Conservation (phyloP, 2,888 invertebrate species). For the Pemphredon lugubris region DNA sequence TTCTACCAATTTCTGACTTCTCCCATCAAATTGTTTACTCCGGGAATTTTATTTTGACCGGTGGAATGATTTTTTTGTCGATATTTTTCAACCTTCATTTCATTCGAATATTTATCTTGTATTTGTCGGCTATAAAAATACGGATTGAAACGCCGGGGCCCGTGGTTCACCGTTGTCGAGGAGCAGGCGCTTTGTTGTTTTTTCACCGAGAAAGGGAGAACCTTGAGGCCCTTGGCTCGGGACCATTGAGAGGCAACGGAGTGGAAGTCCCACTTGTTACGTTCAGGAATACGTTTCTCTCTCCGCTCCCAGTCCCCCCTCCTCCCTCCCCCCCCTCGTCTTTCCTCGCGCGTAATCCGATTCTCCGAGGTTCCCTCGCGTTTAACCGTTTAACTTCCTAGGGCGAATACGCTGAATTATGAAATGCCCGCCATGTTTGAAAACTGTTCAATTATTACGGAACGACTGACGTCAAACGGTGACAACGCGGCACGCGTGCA, state of each 20-base stretch:
- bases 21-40: not conserved
- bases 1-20: not conserved
- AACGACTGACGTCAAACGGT: not conserved
- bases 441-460: not conserved
- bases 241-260: constrained; percentile 74
- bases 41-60: not conserved
- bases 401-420: constrained; percentile 9
- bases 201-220: constrained; percentile 65
- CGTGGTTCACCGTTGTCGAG: constrained; percentile 26
- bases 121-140: no score
- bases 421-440: not conserved
- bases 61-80: not conserved
- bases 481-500: no score
- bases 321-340: constrained; percentile 35
- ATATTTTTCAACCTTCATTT: not conserved
- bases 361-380: constrained; percentile 42
- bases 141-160: no score
- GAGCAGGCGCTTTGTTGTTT: constrained; percentile 72
- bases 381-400: constrained; percentile 19
- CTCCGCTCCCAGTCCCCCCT: constrained; percentile 2
- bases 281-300: constrained; percentile 40
- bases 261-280: constrained; percentile 76
- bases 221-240: constrained; percentile 67
- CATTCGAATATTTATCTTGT: no score
- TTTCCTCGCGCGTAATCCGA: constrained; percentile 69